Percentiles rank a stretch among this genome's conserved stretches.
These are phyloP conservation scores for Felis chaus DNA, from an alignment of 2,113 vertebrate species.

Conservation along the genomic window DNA sequence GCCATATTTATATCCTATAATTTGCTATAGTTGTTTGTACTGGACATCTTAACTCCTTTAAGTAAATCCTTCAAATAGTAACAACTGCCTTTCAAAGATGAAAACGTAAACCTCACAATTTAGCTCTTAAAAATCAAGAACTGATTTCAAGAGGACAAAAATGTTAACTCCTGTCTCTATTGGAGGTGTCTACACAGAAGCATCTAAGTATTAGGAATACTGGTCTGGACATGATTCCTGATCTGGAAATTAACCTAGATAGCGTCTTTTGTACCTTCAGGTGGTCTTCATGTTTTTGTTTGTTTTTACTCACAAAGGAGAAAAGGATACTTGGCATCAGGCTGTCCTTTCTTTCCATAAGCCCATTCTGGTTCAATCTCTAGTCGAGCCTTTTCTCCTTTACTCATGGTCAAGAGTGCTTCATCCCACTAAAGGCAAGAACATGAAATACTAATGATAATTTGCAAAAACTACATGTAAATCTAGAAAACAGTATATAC, in stretches of 20 bases:
- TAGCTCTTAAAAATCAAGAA: slow-evolving; percentile 25
- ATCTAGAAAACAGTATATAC: neutral
- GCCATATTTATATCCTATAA: neutral
- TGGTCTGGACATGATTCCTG: neutral
- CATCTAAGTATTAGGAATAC: neutral
- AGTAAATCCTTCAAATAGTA: neutral
- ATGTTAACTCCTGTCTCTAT: neutral
- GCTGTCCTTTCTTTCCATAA: slow-evolving; percentile 95
- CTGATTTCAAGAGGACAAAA: neutral
- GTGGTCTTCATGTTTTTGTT: neutral
- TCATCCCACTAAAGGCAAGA: slow-evolving; percentile 93
- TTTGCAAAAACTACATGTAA: neutral
- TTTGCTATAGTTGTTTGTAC: neutral
- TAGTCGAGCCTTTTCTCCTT: slow-evolving; percentile 95
- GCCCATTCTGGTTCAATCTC: slow-evolving; percentile 98
- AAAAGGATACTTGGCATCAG: slow-evolving; percentile 98
- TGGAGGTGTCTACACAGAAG: neutral
- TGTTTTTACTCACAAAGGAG: neutral
- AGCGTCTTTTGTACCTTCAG: neutral
- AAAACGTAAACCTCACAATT: neutral
- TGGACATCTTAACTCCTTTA: neutral
- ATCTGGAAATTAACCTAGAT: neutral
- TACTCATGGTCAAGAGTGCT: slow-evolving; percentile 95
- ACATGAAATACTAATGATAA: neutral
- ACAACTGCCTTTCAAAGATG: neutral